These are phyloP conservation scores for Trachelus troglodyta DNA, from an alignment of 2,888 invertebrate species.

Conservation along the genomic window DNA sequence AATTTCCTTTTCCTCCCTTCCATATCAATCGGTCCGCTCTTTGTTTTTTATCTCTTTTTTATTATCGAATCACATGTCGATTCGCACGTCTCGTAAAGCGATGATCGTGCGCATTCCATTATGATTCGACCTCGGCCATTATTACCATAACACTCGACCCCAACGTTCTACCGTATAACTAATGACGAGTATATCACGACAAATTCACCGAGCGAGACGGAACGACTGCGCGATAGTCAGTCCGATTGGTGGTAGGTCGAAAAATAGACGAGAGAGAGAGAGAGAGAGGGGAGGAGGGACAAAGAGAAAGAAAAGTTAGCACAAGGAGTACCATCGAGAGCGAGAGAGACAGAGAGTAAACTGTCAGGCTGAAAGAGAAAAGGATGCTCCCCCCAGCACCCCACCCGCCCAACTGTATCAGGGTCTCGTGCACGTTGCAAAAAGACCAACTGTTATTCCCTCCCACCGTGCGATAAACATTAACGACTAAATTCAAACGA, in stretches of 20 bases:
- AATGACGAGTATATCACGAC: neutral
- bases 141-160: neutral
- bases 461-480: neutral
- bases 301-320: conserved; percentile 5
- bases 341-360: conserved; percentile 9
- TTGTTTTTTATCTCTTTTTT: neutral
- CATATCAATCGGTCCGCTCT: neutral
- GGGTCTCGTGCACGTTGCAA: neutral
- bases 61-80: neutral
- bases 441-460: neutral
- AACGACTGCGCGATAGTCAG: neutral
- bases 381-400: no score
- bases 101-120: neutral
- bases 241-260: neutral
- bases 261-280: conserved; percentile 6
- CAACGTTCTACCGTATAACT: neutral
- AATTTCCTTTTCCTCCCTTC: neutral
- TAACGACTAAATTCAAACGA: neutral
- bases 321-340: neutral
- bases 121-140: neutral
- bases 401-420: no score
- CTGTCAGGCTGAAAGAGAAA: neutral
- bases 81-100: neutral
- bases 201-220: neutral
- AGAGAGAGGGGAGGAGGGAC: neutral